Base-by-base conservation (phyloP, 2,888 invertebrate genomes). In the Rhyacophila evoluta region DNA sequence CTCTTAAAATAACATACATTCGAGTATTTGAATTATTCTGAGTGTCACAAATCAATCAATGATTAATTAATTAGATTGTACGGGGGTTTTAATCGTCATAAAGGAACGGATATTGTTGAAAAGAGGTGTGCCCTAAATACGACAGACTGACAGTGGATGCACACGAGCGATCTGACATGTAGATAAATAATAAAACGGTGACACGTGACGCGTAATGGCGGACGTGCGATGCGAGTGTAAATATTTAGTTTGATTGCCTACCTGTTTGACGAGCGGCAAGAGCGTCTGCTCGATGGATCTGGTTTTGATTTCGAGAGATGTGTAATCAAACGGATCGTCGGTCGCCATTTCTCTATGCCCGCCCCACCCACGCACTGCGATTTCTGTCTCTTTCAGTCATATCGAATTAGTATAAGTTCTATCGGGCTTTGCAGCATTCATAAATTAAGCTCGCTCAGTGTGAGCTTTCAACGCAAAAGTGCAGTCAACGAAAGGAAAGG, bases 231-330 rank as follows among this genome's bases (percentile, higher is more conserved):
- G 55, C 10, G 8, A 10, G 19, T 29, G 28, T 69, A 33, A 69
- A 69, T 28, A 25, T n/a, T 71, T 19, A 36, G 71, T 71, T 71
- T 29, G 1, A 10, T 36, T 67, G n/a, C 41, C 76, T 94, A 97
- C 97, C 96, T 97, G 97, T 89, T 96, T 96, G 86, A 97, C 95
- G 88, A 97, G 93, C 85, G 97, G 97, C 87, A 97, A 94, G 85
- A 97, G 93, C 84, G 97, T 97, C 90, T 95, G 95, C 91, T 97
- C 97, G 89, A 97, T 95, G 89, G 97, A 97, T 92, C 95, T 95
- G 85, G 97, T 97, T 90, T 95, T 95, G 87, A 97, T 97, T 91
- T 96, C 95, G 88, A 95, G 87, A 85, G 90, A 86, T 86, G 90
- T 89, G 86, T 90, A 86, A 85, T 90, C 88, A 85, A 90, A 88